These are phyloP conservation scores for Galagoides demidoff DNA, from an alignment of 2,797 vertebrate genomes.

Conservation along the genomic window DNA sequence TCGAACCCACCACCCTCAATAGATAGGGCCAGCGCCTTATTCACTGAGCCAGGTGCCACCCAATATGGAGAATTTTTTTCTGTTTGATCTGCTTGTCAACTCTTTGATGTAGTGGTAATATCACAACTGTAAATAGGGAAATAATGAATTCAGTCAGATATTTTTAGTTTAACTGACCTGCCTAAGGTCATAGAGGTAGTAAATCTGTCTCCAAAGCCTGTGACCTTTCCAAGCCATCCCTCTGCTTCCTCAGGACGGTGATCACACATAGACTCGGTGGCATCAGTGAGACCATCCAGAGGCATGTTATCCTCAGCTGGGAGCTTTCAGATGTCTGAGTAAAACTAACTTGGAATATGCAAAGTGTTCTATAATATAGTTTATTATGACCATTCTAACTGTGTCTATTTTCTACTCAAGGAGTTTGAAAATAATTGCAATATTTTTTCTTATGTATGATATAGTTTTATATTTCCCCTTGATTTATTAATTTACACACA, in stretches of 20 bases:
- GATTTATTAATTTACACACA: neutral
- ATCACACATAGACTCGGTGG: neutral
- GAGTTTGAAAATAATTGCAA: neutral
- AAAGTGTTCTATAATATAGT: neutral
- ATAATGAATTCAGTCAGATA: neutral
- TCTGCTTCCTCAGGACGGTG: neutral
- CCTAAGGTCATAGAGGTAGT: neutral
- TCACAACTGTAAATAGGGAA: neutral
- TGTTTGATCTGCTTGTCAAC: slow-evolving; percentile 8
- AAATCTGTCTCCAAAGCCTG: neutral
- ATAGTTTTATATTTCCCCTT: neutral
- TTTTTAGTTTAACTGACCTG: slow-evolving; percentile 7
- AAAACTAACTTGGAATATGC: neutral
- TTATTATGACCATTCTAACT: neutral
- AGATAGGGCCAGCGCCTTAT: no score
- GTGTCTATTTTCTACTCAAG: slow-evolving; percentile 26
- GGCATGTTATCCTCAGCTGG: neutral
- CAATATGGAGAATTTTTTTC: neutral
- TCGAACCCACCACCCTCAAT: no score
- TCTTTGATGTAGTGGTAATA: slow-evolving; percentile 3
- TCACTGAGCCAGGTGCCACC: no score
- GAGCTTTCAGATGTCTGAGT: neutral
- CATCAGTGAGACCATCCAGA: neutral
- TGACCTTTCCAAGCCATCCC: neutral
- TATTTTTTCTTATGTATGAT: neutral